These are phyloP conservation scores for Tenthredo mesomela DNA, from an alignment of 2,888 invertebrate species.

Conservation along the genomic window DNA sequence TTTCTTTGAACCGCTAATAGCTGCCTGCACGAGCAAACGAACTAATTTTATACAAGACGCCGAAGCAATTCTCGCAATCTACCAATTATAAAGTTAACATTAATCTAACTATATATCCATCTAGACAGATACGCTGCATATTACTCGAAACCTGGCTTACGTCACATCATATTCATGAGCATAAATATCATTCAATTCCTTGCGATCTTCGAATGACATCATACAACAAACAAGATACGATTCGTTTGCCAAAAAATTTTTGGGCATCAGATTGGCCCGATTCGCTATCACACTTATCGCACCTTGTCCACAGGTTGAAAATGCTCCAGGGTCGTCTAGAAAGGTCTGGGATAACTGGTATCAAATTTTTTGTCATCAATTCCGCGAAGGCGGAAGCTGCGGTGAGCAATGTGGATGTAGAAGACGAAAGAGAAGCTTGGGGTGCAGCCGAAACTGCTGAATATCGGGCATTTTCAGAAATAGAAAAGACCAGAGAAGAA, in stretches of 20 bases:
- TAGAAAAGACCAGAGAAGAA: constrained; percentile 58
- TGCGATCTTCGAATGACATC: neutral
- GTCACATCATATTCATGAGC: neutral
- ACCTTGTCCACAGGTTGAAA: constrained; percentile 63
- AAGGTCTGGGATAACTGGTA: constrained; percentile 65
- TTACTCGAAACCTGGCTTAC: neutral
- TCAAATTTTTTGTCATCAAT: constrained; percentile 67
- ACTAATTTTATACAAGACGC: neutral
- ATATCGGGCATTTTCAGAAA: constrained; percentile 55
- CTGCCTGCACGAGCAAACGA: neutral
- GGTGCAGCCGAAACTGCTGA: constrained; percentile 62
- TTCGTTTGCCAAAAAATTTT: neutral
- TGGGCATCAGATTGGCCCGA: neutral
- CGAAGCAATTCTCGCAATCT: constrained; percentile 2
- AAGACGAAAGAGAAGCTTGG: constrained; percentile 66
- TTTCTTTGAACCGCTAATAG: neutral
- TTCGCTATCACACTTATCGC: neutral
- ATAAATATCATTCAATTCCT: neutral
- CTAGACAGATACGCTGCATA: neutral
- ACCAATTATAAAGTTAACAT: neutral
- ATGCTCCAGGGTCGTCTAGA: constrained; percentile 66
- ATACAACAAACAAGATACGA: neutral
- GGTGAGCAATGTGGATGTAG: constrained; percentile 56
- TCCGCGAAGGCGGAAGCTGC: constrained; percentile 52
- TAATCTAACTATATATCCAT: neutral